Evolutionary conservation across 2,113 vertebrate genomes (phyloP), one percentile per base, ranked within the genome.

Genomic region (Diphyllodes magnificus): DNA sequence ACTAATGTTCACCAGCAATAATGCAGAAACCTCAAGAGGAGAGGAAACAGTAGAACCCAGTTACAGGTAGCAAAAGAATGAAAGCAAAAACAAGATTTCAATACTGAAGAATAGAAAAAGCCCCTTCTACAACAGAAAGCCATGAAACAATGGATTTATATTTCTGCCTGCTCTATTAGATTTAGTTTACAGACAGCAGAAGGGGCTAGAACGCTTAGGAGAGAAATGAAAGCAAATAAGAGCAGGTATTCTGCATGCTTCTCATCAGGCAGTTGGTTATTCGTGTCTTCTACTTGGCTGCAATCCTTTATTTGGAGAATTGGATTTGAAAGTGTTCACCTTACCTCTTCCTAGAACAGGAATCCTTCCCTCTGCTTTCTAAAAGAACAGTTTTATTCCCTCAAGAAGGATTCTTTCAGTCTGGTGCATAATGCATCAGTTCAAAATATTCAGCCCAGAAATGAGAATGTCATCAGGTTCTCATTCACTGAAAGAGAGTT

Each of bases 381-480:
- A 75, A 96, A 97, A 82, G 71, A 84, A 71, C 77, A 92, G 80
- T 90, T 80, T 80, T 77, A 95, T 93, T 95, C 89, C 86, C 65
- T 81, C 86, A 94, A 96, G 93, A 97, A 96, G 82, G 92, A 93
- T 95, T 85, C 79, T 93, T 94, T 96, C 95, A 95, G 85, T 47
- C 96, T 78, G 93, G 88, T 88, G 86, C 85, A 95, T 93, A 94
- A 92, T 91, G 70, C 75, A 94, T 59, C 86, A 25, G 86, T 97
- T 97, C 89, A 96, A 78, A 91, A 92, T 93, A 95, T 96, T 82
- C 73, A 96, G 73, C 64, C 91, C 91, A 94, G 96, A 95, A 97
- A 96, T 93, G 77, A 93, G 83, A 96, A 94, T 96, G 95, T 97
- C 97, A 97, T 97, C 96, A 97, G 87, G 95, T 96, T 96, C 90